Conservation (phyloP, 2,797 vertebrate species). For the Euthynnus affinis region DNA sequence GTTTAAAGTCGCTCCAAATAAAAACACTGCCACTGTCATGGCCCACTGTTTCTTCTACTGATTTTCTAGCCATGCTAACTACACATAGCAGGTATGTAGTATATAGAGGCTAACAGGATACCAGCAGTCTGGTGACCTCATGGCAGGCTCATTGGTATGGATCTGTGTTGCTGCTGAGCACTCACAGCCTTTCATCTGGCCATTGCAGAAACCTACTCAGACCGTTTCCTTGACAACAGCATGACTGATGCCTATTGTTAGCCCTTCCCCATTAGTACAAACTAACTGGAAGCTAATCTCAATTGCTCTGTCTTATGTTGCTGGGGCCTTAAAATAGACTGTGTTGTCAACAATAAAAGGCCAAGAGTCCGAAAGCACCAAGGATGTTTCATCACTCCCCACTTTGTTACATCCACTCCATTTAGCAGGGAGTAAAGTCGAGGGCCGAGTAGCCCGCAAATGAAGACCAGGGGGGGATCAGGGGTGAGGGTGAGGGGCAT, state of each 20-base stretch:
- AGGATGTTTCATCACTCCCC: conserved; percentile 31
- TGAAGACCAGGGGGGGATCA: too few relatives aligned
- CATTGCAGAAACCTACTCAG: conserved; percentile 71
- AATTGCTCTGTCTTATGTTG: conserved; percentile 30
- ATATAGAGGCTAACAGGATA: conserved; percentile 23
- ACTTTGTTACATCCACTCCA: conserved; percentile 18
- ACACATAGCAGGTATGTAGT: conserved; percentile 22
- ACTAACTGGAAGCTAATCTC: conserved; percentile 63
- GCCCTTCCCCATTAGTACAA: conserved; percentile 46
- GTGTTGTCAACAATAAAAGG: conserved; percentile 45
- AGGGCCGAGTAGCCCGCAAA: conserved; percentile 1
- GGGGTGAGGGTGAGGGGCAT: not conserved
- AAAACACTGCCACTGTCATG: not conserved
- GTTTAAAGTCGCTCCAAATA: not conserved
- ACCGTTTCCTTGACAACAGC: conserved; percentile 76
- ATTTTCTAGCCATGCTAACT: not conserved
- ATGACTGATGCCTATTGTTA: conserved; percentile 78
- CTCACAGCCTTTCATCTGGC: conserved; percentile 71
- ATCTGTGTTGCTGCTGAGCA: conserved; percentile 51
- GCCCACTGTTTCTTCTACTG: conserved; percentile 5
- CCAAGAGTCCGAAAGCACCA: conserved; percentile 10
- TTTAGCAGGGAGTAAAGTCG: conserved; percentile 22
- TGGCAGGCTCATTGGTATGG: conserved; percentile 72
- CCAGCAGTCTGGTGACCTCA: conserved; percentile 38
- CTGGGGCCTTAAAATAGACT: conserved; percentile 49